Evolutionary conservation across 2,113 vertebrate species (phyloP).

Genomic region (Trochalopteron elliotii): DNA sequence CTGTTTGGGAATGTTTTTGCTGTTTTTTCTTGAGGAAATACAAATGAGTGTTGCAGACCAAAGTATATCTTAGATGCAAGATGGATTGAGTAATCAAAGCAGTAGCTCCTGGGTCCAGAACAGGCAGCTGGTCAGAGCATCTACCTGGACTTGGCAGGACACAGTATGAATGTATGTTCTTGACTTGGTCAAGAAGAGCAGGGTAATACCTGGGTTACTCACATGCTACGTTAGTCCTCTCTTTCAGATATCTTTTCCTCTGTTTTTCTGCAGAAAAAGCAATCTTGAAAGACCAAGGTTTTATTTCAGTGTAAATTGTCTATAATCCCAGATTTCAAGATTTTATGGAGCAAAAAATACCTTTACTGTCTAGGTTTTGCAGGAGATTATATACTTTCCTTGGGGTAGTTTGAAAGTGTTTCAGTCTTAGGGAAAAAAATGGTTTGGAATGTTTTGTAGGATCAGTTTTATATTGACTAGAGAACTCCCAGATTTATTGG

Average conservation of each 20-base stretch:
- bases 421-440: background rate
- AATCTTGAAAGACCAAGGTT: background rate
- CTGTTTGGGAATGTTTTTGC: background rate
- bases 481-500: background rate
- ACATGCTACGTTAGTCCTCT: background rate
- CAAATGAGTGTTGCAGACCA: background rate
- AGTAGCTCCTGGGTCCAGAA: background rate
- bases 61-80: background rate
- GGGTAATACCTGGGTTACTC: background rate
- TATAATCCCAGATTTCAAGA: background rate
- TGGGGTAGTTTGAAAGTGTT: background rate
- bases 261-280: background rate
- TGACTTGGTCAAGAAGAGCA: background rate
- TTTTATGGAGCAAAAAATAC: background rate
- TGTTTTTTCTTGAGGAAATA: background rate
- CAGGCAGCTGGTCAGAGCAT: background rate
- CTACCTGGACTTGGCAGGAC: background rate
- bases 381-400: background rate
- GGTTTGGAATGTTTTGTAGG: background rate
- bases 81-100: background rate
- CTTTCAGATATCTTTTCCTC: background rate
- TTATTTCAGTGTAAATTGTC: background rate
- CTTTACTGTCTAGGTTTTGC: background rate
- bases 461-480: background rate
- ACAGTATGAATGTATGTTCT: background rate